Evolutionary conservation across 2,113 vertebrate genomes (phyloP).

Genomic region (Empidonax traillii): DNA sequence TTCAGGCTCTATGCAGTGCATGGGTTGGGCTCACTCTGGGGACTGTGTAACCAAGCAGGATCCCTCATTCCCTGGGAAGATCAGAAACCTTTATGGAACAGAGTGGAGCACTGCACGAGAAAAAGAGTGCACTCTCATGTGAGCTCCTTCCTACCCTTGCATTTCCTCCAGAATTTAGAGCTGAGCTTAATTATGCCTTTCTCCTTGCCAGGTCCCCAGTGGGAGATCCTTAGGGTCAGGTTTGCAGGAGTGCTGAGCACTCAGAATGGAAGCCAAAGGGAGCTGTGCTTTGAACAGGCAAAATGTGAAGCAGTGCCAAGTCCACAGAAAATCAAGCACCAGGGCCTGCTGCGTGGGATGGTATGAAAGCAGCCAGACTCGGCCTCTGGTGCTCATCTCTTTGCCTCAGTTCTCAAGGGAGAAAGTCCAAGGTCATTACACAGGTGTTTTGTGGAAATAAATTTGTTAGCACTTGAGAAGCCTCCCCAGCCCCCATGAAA

Average conservation of each 20-base stretch:
- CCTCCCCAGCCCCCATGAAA: background rate
- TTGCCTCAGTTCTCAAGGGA: background rate
- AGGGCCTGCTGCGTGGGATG: background rate
- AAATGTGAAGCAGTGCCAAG: background rate
- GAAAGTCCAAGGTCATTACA: background rate
- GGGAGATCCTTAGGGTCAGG: background rate
- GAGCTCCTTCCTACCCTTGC: background rate
- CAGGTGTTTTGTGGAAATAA: background rate
- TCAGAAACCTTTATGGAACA: background rate
- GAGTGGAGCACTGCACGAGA: background rate
- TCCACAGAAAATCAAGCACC: background rate
- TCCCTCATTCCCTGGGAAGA: background rate
- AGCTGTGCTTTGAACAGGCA: background rate
- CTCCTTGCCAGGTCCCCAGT: background rate
- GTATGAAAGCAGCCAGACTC: background rate
- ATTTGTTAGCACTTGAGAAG: background rate
- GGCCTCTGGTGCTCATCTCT: background rate
- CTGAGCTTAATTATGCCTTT: background rate
- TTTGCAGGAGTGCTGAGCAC: background rate
- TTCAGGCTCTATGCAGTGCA: background rate
- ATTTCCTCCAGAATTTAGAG: background rate
- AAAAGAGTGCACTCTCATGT: background rate
- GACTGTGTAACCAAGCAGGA: background rate
- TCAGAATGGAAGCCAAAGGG: background rate
- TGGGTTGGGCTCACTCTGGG: background rate